Evolutionary conservation across 2,888 invertebrate genomes (phyloP).

Genomic region (Rotaria macrura): DNA sequence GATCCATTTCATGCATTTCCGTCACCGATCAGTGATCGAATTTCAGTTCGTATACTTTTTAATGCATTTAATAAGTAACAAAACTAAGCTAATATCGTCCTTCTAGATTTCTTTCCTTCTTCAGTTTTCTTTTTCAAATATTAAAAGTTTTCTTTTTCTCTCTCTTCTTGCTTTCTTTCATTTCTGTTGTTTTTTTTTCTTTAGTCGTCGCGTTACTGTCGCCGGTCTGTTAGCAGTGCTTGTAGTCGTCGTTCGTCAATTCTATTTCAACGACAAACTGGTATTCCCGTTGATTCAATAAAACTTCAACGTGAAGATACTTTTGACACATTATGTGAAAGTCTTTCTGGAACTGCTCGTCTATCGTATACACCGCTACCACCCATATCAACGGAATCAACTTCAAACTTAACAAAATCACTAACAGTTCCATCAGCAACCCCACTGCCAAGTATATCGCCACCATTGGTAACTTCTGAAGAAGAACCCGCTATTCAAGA

Average conservation of each 20-base stretch:
- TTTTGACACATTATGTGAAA: background rate
- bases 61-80: background rate
- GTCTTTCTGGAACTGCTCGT: background rate
- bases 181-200: background rate
- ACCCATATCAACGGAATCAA: background rate
- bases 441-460: background rate
- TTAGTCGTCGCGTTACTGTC: slow-evolving; percentile 6
- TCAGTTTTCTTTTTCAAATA: background rate
- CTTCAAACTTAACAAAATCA: background rate
- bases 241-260: slow-evolving; percentile 20
- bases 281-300: background rate
- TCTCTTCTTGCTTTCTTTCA: background rate
- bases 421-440: background rate
- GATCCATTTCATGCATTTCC: background rate
- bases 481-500: background rate
- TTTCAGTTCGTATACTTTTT: background rate
- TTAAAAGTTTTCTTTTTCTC: background rate
- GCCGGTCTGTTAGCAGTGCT: background rate
- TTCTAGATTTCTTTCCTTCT: background rate
- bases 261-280: background rate
- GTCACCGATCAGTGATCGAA: slow-evolving; percentile 2
- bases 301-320: slow-evolving; percentile 1
- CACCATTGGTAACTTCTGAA: background rate
- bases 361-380: background rate
- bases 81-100: background rate